These are phyloP conservation scores for Hephaestus fuliginosus DNA, from an alignment of 2,797 vertebrate species.

Conservation along the genomic window DNA sequence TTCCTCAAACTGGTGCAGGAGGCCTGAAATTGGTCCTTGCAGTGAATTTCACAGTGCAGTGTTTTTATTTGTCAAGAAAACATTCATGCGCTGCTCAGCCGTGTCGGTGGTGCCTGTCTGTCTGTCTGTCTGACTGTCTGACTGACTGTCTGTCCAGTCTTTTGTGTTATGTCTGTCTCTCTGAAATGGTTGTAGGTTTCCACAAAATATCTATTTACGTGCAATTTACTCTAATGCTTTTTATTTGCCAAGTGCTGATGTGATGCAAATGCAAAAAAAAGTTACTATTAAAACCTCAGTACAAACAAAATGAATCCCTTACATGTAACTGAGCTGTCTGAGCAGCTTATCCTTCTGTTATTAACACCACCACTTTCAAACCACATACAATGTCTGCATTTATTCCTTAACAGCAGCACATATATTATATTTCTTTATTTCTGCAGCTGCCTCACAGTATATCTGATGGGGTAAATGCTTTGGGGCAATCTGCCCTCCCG, in stretches of 20 bases:
- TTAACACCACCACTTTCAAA: background rate
- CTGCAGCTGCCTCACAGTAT: constrained; percentile 38
- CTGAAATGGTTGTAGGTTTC: constrained; percentile 13
- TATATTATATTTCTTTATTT: background rate
- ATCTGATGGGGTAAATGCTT: constrained; percentile 53
- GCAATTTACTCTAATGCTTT: constrained; percentile 19
- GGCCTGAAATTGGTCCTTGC: constrained; percentile 79
- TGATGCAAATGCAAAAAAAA: background rate
- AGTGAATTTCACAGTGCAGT: constrained; percentile 65
- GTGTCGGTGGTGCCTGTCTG: constrained; percentile 51
- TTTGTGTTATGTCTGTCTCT: constrained; percentile 3
- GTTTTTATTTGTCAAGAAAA: constrained; percentile 82
- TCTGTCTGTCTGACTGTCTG: constrained; percentile 22
- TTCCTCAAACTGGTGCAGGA: constrained; percentile 71
- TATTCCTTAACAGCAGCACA: background rate
- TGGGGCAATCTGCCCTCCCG: constrained; percentile 48
- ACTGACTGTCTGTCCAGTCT: constrained; percentile 31
- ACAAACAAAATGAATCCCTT: background rate
- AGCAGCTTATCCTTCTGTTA: background rate
- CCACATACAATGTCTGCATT: constrained; percentile 15
- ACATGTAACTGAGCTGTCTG: background rate
- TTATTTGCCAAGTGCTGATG: constrained; percentile 21
- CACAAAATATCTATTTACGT: background rate
- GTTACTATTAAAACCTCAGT: background rate
- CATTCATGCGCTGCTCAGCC: constrained; percentile 77